Conservation (phyloP, 2,888 invertebrate species). For the Drosophila austrosaltans region DNA sequence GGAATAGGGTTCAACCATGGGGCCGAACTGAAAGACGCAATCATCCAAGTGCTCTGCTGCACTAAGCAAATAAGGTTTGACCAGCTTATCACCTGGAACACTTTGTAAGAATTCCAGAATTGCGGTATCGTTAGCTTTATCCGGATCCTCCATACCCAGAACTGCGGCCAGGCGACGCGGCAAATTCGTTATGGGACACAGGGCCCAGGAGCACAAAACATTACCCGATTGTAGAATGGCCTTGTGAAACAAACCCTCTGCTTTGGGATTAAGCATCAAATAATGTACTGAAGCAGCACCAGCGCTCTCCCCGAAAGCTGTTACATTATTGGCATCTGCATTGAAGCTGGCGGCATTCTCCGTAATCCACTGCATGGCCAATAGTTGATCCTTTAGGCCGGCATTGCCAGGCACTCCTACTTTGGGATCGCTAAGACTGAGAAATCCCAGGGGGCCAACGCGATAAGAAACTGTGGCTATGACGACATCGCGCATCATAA, state of each 20-base stretch:
- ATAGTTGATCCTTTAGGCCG: conserved; percentile 84
- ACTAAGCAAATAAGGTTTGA: conserved; percentile 72
- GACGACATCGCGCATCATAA: conserved; percentile 83
- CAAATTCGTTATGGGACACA: conserved; percentile 58
- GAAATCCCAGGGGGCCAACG: conserved; percentile 84
- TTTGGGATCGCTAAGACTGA: conserved; percentile 82
- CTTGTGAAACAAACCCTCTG: conserved; percentile 82
- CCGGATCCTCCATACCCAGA: conserved; percentile 66
- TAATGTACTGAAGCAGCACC: conserved; percentile 84
- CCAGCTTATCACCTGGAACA: conserved; percentile 57
- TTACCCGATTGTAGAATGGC: conserved; percentile 81
- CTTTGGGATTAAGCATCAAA: conserved; percentile 83
- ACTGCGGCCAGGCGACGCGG: conserved; percentile 73
- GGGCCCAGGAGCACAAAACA: conserved; percentile 76
- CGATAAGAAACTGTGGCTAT: conserved; percentile 84
- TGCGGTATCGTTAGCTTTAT: conserved; percentile 64
- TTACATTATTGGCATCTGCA: conserved; percentile 84
- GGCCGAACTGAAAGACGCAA: conserved; percentile 79
- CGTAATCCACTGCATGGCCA: conserved; percentile 84
- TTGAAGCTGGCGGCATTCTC: conserved; percentile 83
- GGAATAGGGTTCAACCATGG: conserved; percentile 80
- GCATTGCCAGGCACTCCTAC: conserved; percentile 84
- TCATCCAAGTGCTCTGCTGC: conserved; percentile 69
- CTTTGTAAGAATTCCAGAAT: conserved; percentile 62
- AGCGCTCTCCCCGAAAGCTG: conserved; percentile 85